Evolutionary conservation across 2,888 invertebrate species (phyloP).

Genomic region (Athalia cordata): DNA sequence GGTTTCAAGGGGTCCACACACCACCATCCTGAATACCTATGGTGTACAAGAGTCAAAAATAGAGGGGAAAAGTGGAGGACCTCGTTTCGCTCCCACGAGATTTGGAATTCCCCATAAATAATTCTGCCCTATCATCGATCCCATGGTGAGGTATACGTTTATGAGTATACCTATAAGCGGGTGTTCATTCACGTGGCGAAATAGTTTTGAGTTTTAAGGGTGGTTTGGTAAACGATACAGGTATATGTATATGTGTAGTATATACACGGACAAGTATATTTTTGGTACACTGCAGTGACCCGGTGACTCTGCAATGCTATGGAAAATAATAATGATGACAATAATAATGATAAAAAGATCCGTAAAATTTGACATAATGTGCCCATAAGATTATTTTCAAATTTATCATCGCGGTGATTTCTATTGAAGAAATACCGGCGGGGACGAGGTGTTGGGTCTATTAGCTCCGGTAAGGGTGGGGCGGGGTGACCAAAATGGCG

Average conservation of each 20-base stretch:
- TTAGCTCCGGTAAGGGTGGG: conserved; percentile 43
- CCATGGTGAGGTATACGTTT: conserved; percentile 20
- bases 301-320: conserved; percentile 31
- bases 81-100: conserved; percentile 38
- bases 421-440: conserved; percentile 29
- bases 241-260: background rate
- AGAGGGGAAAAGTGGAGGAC: background rate
- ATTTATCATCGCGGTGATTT: conserved; percentile 63
- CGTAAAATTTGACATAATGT: conserved; percentile 67
- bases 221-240: background rate
- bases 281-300: background rate
- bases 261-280: background rate
- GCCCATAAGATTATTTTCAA: conserved; percentile 67
- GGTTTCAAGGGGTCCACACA: background rate
- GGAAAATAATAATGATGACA: background rate
- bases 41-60: background rate
- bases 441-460: conserved; percentile 32
- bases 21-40: background rate
- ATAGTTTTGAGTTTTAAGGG: conserved; percentile 8
- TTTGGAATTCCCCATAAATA: conserved; percentile 43
- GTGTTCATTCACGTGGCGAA: conserved; percentile 22
- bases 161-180: too few relatives aligned
- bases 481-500: conserved; percentile 63
- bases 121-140: conserved; percentile 42
- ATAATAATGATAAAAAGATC: conserved; percentile 36